Percentiles rank a stretch among this genome's conserved stretches.
Evolutionary conservation across 2,888 invertebrate genomes (phyloP).

Genomic region (Sinopyrophorus schimmeli): DNA sequence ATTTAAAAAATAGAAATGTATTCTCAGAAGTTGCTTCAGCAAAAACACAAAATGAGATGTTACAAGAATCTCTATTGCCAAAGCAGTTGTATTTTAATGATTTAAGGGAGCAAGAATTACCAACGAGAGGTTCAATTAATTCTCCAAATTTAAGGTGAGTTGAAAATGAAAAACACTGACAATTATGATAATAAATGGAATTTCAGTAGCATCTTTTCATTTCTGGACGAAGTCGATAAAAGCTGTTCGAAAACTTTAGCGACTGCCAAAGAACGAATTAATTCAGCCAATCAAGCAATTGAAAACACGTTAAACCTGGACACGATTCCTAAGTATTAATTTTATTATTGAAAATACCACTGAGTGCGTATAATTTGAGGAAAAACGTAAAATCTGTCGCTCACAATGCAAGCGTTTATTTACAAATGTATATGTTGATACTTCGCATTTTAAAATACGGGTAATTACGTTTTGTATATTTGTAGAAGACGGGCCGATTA

Average conservation of each 20-base stretch:
- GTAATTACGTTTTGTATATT: no score
- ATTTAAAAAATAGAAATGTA: slow-evolving; percentile 7
- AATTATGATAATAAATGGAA: background rate
- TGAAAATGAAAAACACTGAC: background rate
- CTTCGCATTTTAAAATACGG: no score
- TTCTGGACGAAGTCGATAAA: slow-evolving; percentile 66
- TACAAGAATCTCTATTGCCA: no score
- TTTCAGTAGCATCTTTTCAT: slow-evolving; percentile 67
- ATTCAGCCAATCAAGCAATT: slow-evolving; percentile 41
- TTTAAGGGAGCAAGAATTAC: slow-evolving; percentile 21
- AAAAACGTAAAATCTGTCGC: no score
- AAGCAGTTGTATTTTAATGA: no score
- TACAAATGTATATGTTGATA: no score
- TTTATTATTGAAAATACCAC: no score
- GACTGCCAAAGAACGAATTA: slow-evolving; percentile 44
- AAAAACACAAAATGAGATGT: no score
- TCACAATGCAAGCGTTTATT: no score
- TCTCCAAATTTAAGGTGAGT: slow-evolving; percentile 41
- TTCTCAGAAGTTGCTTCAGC: no score
- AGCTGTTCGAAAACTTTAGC: slow-evolving; percentile 47
- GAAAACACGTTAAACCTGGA: slow-evolving; percentile 46
- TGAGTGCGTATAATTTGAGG: no score
- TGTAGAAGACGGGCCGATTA: no score
- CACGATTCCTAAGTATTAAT: slow-evolving; percentile 53
- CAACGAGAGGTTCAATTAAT: slow-evolving; percentile 27